These are phyloP conservation scores for Odontomyia ornata DNA, from an alignment of 2,888 invertebrate species.

Conservation along the genomic window DNA sequence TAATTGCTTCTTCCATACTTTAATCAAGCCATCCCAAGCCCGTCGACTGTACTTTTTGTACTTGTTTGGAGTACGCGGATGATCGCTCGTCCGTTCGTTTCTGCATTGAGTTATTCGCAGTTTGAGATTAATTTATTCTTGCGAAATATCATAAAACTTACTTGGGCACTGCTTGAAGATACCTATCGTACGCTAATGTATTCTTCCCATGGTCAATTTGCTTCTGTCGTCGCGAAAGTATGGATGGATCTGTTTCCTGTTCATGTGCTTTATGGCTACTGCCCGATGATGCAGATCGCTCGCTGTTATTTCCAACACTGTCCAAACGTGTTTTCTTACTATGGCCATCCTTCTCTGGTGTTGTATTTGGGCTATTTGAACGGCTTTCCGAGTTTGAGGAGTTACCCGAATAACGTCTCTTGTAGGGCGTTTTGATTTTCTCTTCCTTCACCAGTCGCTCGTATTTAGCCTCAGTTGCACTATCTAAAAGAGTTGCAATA, in stretches of 20 bases:
- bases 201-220: conserved; percentile 96
- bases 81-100: conserved; percentile 71
- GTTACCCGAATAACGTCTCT: conserved; percentile 60
- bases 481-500: conserved; percentile 53
- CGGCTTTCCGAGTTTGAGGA: conserved; percentile 59
- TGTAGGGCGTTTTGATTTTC: conserved; percentile 63
- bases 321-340: conserved; percentile 53
- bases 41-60: conserved; percentile 86
- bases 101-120: conserved; percentile 61
- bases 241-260: conserved; percentile 75
- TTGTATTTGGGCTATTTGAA: conserved; percentile 56
- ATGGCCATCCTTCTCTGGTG: conserved; percentile 2
- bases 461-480: conserved; percentile 62
- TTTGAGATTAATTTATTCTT: not conserved
- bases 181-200: conserved; percentile 85
- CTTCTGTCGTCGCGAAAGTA: conserved; percentile 84
- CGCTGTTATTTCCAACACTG: conserved; percentile 23
- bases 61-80: conserved; percentile 93
- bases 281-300: conserved; percentile 54
- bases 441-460: conserved; percentile 61
- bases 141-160: conserved; percentile 63
- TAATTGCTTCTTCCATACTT: conserved; percentile 84
- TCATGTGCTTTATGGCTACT: conserved; percentile 55
- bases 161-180: conserved; percentile 74
- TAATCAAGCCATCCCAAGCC: conserved; percentile 90